phyloP scores from a whole-genome alignment of 1,140 invertebrate genomes.

The Bombus vancouverensis region DNA sequence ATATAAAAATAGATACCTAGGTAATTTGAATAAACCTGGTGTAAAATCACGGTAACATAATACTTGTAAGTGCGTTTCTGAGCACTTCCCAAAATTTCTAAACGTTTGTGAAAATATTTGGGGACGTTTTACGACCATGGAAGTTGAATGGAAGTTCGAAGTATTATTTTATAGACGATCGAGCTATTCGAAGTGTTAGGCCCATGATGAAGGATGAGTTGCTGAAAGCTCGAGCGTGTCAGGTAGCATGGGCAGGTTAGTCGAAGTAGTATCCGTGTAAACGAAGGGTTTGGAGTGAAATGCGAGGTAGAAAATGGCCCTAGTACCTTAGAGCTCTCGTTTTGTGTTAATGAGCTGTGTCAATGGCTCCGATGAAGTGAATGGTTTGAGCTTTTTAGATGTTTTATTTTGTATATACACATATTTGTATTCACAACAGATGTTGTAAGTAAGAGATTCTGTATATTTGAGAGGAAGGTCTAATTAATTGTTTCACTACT shows the following conservation, averaged over 20 bases:
- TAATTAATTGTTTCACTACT: background rate
- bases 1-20: background rate
- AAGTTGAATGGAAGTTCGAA: background rate
- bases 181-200: background rate
- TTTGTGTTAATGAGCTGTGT: constrained; percentile 6
- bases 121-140: background rate
- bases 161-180: background rate
- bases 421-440: too few species aligned
- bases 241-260: background rate
- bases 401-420: background rate
- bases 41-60: background rate
- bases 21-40: too few species aligned
- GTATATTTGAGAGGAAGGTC: background rate
- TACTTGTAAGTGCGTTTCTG: background rate
- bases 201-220: background rate
- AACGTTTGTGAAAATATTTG: background rate
- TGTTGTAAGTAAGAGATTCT: too few species aligned
- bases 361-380: background rate
- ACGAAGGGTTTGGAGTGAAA: background rate
- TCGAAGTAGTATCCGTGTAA: background rate
- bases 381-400: background rate
- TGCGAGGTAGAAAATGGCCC: background rate
- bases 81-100: background rate
- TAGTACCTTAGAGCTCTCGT: background rate
- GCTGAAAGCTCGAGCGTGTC: background rate